Evolutionary conservation across 2,888 invertebrate species (phyloP).

Genomic region (Drosophila affinis): DNA sequence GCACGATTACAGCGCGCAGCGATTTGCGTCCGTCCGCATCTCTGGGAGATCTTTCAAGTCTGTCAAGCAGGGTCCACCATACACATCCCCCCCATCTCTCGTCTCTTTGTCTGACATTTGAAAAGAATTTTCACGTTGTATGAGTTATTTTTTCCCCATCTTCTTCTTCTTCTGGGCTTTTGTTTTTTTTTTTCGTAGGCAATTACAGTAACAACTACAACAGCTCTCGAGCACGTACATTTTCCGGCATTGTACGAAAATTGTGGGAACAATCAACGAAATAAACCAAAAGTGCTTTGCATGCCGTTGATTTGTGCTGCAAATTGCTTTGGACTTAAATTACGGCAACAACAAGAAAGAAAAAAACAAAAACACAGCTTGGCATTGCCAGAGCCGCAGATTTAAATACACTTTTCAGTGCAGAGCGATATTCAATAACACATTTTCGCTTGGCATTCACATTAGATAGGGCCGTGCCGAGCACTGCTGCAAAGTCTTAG

Average conservation of each 20-base stretch:
- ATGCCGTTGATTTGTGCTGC: slow-evolving; percentile 71
- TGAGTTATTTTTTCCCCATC: slow-evolving; percentile 37
- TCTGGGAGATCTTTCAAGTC: slow-evolving; percentile 71
- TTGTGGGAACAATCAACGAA: slow-evolving; percentile 79
- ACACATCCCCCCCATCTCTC: slow-evolving; percentile 15
- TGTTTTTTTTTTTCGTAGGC: slow-evolving; percentile 49
- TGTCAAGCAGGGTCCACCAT: slow-evolving; percentile 54
- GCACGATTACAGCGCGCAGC: slow-evolving; percentile 68
- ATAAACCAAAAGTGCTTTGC: slow-evolving; percentile 75
- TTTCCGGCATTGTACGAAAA: slow-evolving; percentile 77
- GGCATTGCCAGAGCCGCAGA: slow-evolving; percentile 9
- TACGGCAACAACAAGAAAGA: slow-evolving; percentile 33
- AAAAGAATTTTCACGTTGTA: slow-evolving; percentile 78
- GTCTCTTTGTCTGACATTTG: slow-evolving; percentile 65
- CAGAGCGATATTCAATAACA: no score
- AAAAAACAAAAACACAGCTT: slow-evolving; percentile 2
- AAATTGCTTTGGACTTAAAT: slow-evolving; percentile 67
- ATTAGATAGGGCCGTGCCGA: no score
- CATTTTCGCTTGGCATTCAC: no score
- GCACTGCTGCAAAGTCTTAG: no score
- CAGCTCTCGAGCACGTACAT: slow-evolving; percentile 67
- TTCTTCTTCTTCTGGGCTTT: slow-evolving; percentile 8
- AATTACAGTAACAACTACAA: slow-evolving; percentile 63
- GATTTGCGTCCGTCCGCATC: slow-evolving; percentile 58
- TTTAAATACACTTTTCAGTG: slow-evolving; percentile 17